Percentiles rank a stretch among this genome's conserved stretches.
phyloP scores from a whole-genome alignment of 2,888 invertebrate genomes.

The Cheilosia grossa region DNA sequence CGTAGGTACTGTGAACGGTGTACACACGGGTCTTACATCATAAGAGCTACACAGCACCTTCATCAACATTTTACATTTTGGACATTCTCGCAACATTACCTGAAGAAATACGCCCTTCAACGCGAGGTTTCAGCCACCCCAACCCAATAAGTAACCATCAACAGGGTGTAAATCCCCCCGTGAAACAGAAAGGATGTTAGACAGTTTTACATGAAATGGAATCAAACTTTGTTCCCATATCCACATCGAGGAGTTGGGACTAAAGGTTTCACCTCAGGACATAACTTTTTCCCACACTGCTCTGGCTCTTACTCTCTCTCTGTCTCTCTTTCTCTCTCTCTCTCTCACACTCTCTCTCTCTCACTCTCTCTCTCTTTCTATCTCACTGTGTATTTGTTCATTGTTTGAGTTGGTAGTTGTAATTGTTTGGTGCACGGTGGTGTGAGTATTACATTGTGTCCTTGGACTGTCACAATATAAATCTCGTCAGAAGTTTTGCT shows the following conservation, averaged over 20 bases:
- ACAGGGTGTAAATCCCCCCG: not conserved
- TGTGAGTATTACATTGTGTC: slow-evolving; percentile 29
- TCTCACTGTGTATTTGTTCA: not conserved
- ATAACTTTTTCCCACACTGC: slow-evolving; percentile 5
- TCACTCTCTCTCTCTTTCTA: not conserved
- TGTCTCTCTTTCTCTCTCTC: not conserved
- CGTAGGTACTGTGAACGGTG: not conserved
- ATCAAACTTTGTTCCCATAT: slow-evolving; percentile 35
- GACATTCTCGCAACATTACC: slow-evolving; percentile 57
- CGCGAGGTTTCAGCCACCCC: slow-evolving; percentile 2
- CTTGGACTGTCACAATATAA: slow-evolving; percentile 45
- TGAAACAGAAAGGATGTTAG: slow-evolving; percentile 51
- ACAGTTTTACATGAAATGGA: slow-evolving; percentile 31
- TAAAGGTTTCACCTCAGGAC: slow-evolving; percentile 43
- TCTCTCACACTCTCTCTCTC: not conserved
- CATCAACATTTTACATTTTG: slow-evolving; percentile 65
- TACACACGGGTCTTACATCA: not conserved
- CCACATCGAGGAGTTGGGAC: slow-evolving; percentile 18
- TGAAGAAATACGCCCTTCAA: slow-evolving; percentile 12
- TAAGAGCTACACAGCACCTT: slow-evolving; percentile 20
- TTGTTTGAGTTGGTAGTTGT: slow-evolving; percentile 16
- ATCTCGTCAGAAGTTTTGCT: slow-evolving; percentile 42
- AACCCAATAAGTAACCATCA: not conserved
- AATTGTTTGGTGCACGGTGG: not conserved
- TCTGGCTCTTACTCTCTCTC: not conserved